phyloP scores from a whole-genome alignment of 1,140 invertebrate genomes.

The Bombus ignitus region DNA sequence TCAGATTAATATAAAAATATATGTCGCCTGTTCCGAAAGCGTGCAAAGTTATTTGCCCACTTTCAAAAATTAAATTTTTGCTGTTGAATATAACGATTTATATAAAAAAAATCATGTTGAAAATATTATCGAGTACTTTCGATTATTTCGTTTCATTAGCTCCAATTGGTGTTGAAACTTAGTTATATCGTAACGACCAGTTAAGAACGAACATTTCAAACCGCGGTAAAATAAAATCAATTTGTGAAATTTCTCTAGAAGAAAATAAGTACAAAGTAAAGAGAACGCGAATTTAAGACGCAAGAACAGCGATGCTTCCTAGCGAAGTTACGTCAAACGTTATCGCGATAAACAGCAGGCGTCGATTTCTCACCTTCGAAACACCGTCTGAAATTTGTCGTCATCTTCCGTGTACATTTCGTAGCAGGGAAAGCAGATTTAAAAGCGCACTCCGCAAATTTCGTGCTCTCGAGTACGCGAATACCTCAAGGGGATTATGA shows the following conservation, averaged over 20 bases:
- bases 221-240: no score
- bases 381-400: slow-evolving; percentile 8
- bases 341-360: background rate
- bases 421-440: slow-evolving; percentile 17
- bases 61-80: background rate
- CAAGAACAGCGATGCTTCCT: background rate
- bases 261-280: no score
- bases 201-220: no score
- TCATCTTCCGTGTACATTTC: background rate
- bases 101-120: no score
- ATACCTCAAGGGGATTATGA: slow-evolving; percentile 55
- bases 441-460: slow-evolving; percentile 44
- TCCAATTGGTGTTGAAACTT: no score
- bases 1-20: background rate
- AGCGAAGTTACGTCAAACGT: background rate
- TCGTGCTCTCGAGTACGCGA: background rate
- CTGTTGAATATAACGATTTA: background rate
- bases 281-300: no score
- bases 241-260: no score
- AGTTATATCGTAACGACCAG: no score
- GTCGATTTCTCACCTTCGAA: background rate
- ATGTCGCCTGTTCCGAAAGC: background rate
- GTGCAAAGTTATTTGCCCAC: background rate
- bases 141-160: no score
- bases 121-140: no score